phyloP scores from a whole-genome alignment of 2,888 invertebrate species.

The Eristalinus aeneus region DNA sequence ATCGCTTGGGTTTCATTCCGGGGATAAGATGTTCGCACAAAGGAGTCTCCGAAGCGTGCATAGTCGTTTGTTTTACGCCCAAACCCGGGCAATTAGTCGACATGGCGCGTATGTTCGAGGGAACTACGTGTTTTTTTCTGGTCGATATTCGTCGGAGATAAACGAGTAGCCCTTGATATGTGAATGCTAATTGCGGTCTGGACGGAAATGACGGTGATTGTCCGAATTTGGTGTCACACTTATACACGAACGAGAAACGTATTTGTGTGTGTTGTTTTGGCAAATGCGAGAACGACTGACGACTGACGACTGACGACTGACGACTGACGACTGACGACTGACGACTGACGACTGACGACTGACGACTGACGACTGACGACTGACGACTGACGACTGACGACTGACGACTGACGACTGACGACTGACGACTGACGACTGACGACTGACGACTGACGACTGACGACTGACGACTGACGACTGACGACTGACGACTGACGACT shows the following conservation, averaged over 20 bases:
- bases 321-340: not conserved
- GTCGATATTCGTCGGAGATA: not conserved
- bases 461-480: not conserved
- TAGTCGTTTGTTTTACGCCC: not conserved
- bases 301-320: not conserved
- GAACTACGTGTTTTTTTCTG: not conserved
- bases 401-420: not conserved
- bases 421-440: not conserved
- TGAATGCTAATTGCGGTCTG: not conserved
- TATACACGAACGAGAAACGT: not conserved
- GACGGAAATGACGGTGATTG: not conserved
- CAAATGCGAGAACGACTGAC: not conserved
- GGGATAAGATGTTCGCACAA: not conserved
- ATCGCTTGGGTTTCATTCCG: constrained; percentile 23
- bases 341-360: not conserved
- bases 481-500: not conserved
- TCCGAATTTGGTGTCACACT: not conserved
- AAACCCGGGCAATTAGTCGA: not conserved
- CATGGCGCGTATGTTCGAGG: not conserved
- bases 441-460: not conserved
- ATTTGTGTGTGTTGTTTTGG: not conserved
- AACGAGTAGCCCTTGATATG: not conserved
- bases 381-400: not conserved
- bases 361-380: not conserved
- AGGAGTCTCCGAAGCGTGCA: not conserved